phyloP scores from a whole-genome alignment of 2,888 invertebrate genomes.

The Drosophila siamana region DNA sequence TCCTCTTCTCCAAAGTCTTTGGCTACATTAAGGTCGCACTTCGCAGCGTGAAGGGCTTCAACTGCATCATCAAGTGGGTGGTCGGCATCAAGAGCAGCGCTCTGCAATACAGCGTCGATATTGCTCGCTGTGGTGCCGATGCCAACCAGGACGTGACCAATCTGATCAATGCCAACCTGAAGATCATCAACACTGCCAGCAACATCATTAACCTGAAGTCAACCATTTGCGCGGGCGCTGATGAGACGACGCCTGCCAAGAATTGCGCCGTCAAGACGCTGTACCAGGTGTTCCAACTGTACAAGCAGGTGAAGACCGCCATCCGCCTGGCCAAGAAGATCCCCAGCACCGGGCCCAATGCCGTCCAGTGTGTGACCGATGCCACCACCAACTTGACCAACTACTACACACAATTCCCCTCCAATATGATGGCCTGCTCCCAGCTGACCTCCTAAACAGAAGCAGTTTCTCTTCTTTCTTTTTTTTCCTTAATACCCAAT shows the following conservation, averaged over 20 bases:
- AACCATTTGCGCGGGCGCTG: slow-evolving; percentile 54
- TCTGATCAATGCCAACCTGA: slow-evolving; percentile 58
- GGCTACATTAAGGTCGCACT: slow-evolving; percentile 44
- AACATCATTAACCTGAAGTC: slow-evolving; percentile 59
- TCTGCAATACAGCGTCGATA: slow-evolving; percentile 43
- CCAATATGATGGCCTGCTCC: slow-evolving; percentile 64
- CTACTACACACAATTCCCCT: slow-evolving; percentile 66
- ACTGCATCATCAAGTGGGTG: slow-evolving; percentile 71
- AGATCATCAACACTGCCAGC: slow-evolving; percentile 57
- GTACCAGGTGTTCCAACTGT: slow-evolving; percentile 44
- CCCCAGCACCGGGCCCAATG: slow-evolving; percentile 61
- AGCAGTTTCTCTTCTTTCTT: neutral
- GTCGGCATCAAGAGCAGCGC: slow-evolving; percentile 58
- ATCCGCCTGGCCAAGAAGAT: slow-evolving; percentile 59
- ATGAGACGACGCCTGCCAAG: slow-evolving; percentile 17
- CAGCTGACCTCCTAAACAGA: slow-evolving; percentile 49
- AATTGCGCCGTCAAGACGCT: slow-evolving; percentile 58
- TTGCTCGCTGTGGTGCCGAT: slow-evolving; percentile 58
- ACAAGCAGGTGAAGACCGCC: slow-evolving; percentile 45
- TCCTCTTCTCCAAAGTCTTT: slow-evolving; percentile 22
- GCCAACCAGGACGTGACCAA: slow-evolving; percentile 62
- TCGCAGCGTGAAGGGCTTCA: slow-evolving; percentile 71
- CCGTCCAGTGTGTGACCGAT: slow-evolving; percentile 47
- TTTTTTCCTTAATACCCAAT: neutral
- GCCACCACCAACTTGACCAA: slow-evolving; percentile 49